Evolutionary conservation across 2,888 invertebrate species (phyloP), one percentile per base, ranked within the genome.

Genomic region (Sinotaia quadrata): DNA sequence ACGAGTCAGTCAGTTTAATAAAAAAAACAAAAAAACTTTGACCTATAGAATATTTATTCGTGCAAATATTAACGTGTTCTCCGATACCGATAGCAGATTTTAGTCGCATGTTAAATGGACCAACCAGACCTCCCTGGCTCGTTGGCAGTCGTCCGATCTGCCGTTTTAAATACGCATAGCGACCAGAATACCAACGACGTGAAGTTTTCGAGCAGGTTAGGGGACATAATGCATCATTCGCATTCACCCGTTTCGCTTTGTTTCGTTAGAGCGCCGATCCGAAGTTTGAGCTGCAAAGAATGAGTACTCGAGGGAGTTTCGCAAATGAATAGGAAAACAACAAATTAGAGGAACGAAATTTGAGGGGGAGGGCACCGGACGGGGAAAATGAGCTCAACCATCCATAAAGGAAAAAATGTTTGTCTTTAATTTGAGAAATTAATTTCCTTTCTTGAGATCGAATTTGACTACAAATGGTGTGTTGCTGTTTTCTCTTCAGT

Each of bases 151-250:
- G n/a, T 24, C 12, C 56, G 65, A 56, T 41, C 56, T 56, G 54
- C 63, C 52, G 59, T 59, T 54, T 65, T 63, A 56, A 68, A 71
- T 65, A 71, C 52, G 65, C 57, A 59, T 60, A 52, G 57, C 49
- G 71, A 24, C 31, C n/a, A 47, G 71, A 71, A 71, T 71, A 65
- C 63, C 68, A 71, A 71, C 59, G 68, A 58, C 61, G 15, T 5
- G 7, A 27, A 41, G 18, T n/a, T 24, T n/a, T n/a, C 47, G 5
- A 24, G 47, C 37, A 2, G 21, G n/a, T 56, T 65, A 56, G 54
- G 41, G 31, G 54, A 52, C n/a, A n/a, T 52, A 65, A 65, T 65
- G 65, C 65, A 65, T 65, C 65, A 65, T 65, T 65, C 65, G 65
- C 65, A 65, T 65, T 65, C 65, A 36, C 29, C 56, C 31, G 56